phyloP scores from a whole-genome alignment of 2,113 vertebrate genomes.

The Isurus oxyrinchus region DNA sequence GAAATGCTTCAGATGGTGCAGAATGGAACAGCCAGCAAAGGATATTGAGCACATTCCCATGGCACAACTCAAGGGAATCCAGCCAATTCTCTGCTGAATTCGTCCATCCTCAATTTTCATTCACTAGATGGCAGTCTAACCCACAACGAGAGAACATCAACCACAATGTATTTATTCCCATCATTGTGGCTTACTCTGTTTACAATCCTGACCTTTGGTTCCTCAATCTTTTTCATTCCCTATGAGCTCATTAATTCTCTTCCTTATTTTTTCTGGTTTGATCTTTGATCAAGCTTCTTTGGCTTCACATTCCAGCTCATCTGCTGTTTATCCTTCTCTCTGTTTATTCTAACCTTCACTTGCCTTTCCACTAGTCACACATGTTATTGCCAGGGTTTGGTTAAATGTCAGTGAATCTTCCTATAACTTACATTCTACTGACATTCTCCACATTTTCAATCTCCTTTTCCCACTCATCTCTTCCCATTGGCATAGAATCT shows the following conservation, averaged over 20 bases:
- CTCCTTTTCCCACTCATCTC: not conserved
- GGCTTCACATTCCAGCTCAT: not conserved
- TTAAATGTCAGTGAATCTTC: not conserved
- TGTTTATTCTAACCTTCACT: not conserved
- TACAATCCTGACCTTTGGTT: not conserved
- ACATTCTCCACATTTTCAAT: not conserved
- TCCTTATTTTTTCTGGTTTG: not conserved
- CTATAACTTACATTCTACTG: not conserved
- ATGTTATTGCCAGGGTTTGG: rapidly evolving
- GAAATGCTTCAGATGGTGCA: not conserved
- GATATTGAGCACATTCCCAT: not conserved
- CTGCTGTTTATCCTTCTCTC: not conserved
- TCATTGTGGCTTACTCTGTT: not conserved
- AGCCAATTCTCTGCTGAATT: no score
- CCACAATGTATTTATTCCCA: no score
- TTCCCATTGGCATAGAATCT: not conserved
- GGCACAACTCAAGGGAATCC: not conserved
- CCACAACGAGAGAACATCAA: not conserved
- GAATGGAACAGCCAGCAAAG: not conserved
- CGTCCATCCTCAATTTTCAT: not conserved
- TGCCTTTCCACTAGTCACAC: not conserved
- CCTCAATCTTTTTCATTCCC: not conserved
- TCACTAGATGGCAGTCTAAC: not conserved
- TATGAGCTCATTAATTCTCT: not conserved
- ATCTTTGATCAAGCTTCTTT: not conserved